Evolutionary conservation across 2,888 invertebrate genomes (phyloP).

Genomic region (Orchesellides sinensis): DNA sequence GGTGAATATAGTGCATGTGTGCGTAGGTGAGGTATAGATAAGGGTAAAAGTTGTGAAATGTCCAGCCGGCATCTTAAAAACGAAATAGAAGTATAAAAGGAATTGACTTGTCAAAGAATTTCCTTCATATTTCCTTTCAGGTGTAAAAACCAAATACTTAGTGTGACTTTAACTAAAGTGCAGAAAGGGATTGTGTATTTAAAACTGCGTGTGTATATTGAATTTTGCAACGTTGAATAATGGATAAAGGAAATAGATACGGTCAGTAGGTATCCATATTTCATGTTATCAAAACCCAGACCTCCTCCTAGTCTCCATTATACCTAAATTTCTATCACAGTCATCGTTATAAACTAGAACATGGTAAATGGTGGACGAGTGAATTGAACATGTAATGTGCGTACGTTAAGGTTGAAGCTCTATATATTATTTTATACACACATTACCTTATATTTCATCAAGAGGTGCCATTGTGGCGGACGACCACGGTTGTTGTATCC

Average conservation of each 20-base stretch:
- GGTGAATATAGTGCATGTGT: constrained; percentile 18
- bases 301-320: constrained; percentile 17
- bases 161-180: neutral
- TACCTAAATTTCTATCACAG: constrained; percentile 10
- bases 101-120: too few species aligned
- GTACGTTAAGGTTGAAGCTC: neutral
- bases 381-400: constrained; percentile 21
- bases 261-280: constrained; percentile 32
- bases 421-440: neutral
- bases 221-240: constrained; percentile 53
- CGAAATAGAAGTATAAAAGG: neutral
- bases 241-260: constrained; percentile 53
- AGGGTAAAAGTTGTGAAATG: constrained; percentile 11
- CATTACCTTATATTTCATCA: neutral
- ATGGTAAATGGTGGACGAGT: constrained; percentile 23
- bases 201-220: neutral
- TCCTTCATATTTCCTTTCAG: neutral
- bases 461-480: constrained; percentile 32
- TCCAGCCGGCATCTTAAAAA: constrained; percentile 35
- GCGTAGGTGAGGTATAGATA: constrained; percentile 26
- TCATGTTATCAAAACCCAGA: constrained; percentile 35
- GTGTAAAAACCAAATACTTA: neutral
- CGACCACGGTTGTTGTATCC: constrained; percentile 2
- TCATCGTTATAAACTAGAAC: constrained; percentile 10
- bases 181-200: neutral